A percentile compares a stretch with the other conserved stretches of the same genome.
Conservation (phyloP, 2,113 vertebrate species). For the Entomyzon cyanotis region DNA sequence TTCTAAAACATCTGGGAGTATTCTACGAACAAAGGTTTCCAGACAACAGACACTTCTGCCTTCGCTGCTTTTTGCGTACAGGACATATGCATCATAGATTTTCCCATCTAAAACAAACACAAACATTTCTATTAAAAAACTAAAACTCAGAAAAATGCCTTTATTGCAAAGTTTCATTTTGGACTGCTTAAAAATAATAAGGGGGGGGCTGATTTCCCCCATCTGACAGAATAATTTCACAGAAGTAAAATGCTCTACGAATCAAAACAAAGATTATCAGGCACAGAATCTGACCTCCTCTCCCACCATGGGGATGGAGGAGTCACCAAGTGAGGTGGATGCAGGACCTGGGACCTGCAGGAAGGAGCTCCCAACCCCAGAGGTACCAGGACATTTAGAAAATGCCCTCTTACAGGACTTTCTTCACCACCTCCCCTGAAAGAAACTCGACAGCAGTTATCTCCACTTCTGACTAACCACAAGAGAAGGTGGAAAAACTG, state of each 20-base stretch:
- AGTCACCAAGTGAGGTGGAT: not conserved
- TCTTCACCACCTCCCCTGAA: not conserved
- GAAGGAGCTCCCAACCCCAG: not conserved
- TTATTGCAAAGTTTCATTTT: not conserved
- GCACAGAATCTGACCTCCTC: not conserved
- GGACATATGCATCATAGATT: constrained; percentile 87
- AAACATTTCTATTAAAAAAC: not conserved
- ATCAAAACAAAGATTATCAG: not conserved
- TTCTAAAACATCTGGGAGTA: constrained; percentile 86
- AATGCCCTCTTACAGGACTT: not conserved
- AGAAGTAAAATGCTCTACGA: not conserved
- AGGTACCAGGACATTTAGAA: not conserved
- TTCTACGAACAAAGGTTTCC: constrained; percentile 74
- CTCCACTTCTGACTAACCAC: not conserved
- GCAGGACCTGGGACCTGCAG: not conserved
- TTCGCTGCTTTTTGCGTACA: constrained; percentile 67
- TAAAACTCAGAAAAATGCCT: not conserved
- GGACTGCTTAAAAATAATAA: not conserved
- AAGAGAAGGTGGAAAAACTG: not conserved
- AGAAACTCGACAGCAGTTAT: not conserved
- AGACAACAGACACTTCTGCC: not conserved
- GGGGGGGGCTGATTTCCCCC: not conserved
- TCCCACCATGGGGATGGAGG: not conserved
- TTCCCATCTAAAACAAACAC: constrained; percentile 81
- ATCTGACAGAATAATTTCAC: not conserved